Evolutionary conservation across 2,113 vertebrate genomes (phyloP).

Genomic region (Phrynosoma blainvillii): DNA sequence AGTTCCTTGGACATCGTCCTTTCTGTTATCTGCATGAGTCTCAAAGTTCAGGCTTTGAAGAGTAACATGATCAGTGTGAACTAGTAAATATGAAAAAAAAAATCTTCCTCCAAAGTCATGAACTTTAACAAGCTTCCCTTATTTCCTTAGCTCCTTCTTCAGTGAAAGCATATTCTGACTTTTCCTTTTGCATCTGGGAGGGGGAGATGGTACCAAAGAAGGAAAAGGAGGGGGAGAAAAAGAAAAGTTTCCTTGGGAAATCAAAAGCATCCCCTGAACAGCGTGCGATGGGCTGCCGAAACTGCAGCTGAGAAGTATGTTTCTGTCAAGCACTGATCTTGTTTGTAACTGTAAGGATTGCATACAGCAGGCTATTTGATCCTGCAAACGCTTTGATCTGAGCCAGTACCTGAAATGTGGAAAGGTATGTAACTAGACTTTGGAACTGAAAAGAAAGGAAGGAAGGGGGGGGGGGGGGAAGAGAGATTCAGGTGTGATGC

Average conservation of each 20-base stretch:
- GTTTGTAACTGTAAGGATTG: constrained; percentile 63
- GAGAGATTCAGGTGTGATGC: rapidly evolving
- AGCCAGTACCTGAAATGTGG: constrained; percentile 42
- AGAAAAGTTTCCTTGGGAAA: constrained; percentile 46
- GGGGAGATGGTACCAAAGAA: background rate
- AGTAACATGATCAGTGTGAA: background rate
- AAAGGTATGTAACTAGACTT: constrained; percentile 59
- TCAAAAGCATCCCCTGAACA: constrained; percentile 55
- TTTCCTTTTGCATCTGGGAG: rapidly evolving
- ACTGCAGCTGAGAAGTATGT: constrained; percentile 36
- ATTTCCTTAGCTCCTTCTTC: background rate
- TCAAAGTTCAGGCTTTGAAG: too few species aligned
- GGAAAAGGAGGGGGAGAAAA: background rate
- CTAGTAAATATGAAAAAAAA: background rate
- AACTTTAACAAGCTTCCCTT: background rate
- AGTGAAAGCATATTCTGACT: background rate
- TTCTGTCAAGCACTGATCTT: constrained; percentile 64
- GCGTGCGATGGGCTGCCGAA: constrained; percentile 48
- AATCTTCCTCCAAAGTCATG: constrained; percentile 21
- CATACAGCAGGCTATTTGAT: constrained; percentile 49
- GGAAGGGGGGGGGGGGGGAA: background rate
- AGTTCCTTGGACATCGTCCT: background rate
- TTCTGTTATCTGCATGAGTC: too few species aligned
- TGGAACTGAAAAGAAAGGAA: constrained; percentile 22
- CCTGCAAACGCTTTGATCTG: constrained; percentile 68